These are phyloP conservation scores for Anarsia innoxiella DNA, from an alignment of 2,888 invertebrate genomes.

Conservation along the genomic window DNA sequence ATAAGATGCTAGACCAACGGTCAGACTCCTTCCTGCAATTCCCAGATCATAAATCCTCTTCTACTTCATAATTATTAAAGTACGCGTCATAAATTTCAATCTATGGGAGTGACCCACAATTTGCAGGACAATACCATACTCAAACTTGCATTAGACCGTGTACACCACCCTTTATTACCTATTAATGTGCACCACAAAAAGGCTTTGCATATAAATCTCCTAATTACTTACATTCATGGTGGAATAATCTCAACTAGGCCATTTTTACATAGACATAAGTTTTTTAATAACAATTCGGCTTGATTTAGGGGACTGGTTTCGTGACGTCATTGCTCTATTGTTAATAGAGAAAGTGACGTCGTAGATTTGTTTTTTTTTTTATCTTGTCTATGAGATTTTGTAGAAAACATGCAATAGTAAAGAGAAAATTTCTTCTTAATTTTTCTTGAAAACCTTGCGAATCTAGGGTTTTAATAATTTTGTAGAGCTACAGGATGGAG, in stretches of 20 bases:
- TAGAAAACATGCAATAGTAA: too few species aligned
- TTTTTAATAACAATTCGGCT: slow-evolving; percentile 50
- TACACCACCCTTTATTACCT: slow-evolving; percentile 55
- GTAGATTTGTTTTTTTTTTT: too few species aligned
- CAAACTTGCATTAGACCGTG: slow-evolving; percentile 57
- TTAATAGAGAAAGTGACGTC: neutral
- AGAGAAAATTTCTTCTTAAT: too few species aligned
- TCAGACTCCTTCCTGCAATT: slow-evolving; percentile 28
- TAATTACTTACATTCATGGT: slow-evolving; percentile 65
- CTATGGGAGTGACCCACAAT: slow-evolving; percentile 68
- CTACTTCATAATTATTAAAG: slow-evolving; percentile 60
- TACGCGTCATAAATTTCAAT: slow-evolving; percentile 60
- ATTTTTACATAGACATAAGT: slow-evolving; percentile 50
- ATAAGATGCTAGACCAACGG: slow-evolving; percentile 23
- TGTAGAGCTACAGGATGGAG: too few species aligned
- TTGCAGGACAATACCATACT: slow-evolving; percentile 48
- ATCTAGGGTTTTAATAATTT: too few species aligned
- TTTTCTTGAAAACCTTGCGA: too few species aligned
- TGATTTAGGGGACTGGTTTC: slow-evolving; percentile 56
- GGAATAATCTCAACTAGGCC: slow-evolving; percentile 59
- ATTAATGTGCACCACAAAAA: slow-evolving; percentile 69
- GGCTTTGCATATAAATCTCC: slow-evolving; percentile 74
- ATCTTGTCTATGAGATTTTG: too few species aligned
- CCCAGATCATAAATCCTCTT: slow-evolving; percentile 54
- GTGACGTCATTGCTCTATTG: slow-evolving; percentile 9